A percentile compares a stretch with the other conserved stretches of the same genome.
These are phyloP conservation scores for Archilochus colubris DNA, from an alignment of 2,113 vertebrate species.

Conservation along the genomic window DNA sequence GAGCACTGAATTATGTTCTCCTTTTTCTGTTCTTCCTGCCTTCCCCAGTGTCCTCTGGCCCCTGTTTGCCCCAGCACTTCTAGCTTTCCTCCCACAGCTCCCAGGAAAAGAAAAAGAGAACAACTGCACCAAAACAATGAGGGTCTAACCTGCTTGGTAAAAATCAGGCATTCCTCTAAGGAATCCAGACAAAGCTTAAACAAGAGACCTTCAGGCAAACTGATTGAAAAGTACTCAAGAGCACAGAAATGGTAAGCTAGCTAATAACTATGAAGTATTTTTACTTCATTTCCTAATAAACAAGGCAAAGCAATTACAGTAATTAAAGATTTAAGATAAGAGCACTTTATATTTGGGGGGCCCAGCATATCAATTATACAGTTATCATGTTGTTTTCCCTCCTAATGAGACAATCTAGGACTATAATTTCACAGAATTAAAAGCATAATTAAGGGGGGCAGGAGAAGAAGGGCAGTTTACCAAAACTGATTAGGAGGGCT, in stretches of 20 bases:
- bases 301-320: slow-evolving; percentile 46
- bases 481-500: neutral
- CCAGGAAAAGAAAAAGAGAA: neutral
- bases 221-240: neutral
- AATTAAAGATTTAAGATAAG: slow-evolving; percentile 64
- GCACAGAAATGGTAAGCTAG: neutral
- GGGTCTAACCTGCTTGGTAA: neutral
- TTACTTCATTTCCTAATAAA: slow-evolving; percentile 13
- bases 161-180: neutral
- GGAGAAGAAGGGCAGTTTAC: neutral
- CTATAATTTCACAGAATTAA: neutral
- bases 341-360: slow-evolving; percentile 44
- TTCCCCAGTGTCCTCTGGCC: neutral
- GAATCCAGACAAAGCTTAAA: neutral
- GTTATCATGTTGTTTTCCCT: neutral
- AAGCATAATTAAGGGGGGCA: slow-evolving; percentile 1
- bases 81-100: neutral
- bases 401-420: slow-evolving; percentile 28
- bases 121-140: accelerated
- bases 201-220: neutral
- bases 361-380: neutral
- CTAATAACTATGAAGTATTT: neutral
- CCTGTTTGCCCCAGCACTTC: neutral
- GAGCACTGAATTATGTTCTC: neutral
- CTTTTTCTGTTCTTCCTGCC: neutral